These are phyloP conservation scores for Diarsia rubi DNA, from an alignment of 2,888 invertebrate species.

Conservation along the genomic window DNA sequence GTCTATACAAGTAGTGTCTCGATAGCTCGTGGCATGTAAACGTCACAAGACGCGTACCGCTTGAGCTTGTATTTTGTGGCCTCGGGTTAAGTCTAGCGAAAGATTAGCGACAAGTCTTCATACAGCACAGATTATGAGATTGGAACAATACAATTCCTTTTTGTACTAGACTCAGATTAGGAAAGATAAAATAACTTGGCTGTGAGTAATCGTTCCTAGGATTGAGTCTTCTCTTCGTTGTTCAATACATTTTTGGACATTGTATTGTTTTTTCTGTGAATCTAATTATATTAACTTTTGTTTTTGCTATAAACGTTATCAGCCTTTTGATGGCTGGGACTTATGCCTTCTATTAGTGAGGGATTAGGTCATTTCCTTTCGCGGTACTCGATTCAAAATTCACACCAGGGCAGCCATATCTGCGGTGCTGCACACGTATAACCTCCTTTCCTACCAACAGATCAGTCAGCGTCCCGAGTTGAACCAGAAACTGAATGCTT, in stretches of 20 bases:
- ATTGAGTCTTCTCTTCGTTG: not conserved
- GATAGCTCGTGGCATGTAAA: not conserved
- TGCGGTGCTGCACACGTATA: slow-evolving; percentile 1
- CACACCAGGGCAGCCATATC: not conserved
- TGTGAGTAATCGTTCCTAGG: slow-evolving; percentile 6
- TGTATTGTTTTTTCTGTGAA: not conserved
- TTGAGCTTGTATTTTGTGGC: not conserved
- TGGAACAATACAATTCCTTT: slow-evolving; percentile 50
- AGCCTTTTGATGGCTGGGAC: not conserved
- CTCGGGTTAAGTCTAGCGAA: slow-evolving; percentile 13
- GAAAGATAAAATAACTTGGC: slow-evolving; percentile 18
- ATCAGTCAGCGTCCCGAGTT: slow-evolving; percentile 24
- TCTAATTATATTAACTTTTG: not conserved
- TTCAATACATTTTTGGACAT: not conserved
- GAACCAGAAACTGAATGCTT: slow-evolving; percentile 13
- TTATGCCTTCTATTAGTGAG: not conserved
- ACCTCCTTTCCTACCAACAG: slow-evolving; percentile 23
- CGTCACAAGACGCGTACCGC: not conserved
- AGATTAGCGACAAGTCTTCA: slow-evolving; percentile 42
- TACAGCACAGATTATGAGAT: slow-evolving; percentile 33
- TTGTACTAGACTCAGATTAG: slow-evolving; percentile 7
- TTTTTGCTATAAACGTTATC: not conserved
- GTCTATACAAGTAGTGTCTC: not conserved
- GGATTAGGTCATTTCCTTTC: not conserved
- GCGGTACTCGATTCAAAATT: not conserved